Evolutionary conservation across 2,113 vertebrate genomes (phyloP), one percentile per base, ranked within the genome.

Genomic region (Cricetomys ansorgei): DNA sequence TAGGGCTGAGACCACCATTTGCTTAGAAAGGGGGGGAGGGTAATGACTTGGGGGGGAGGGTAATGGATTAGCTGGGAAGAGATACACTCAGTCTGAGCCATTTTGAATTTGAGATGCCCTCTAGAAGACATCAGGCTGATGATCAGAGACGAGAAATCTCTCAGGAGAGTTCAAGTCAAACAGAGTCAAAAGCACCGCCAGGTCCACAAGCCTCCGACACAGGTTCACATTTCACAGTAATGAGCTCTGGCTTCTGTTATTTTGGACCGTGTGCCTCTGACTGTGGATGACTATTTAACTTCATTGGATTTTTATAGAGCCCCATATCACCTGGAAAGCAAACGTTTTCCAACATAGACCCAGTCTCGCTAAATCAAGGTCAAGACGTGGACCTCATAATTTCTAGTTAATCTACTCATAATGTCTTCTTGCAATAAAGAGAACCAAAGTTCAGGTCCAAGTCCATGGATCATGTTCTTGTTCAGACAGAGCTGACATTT

Each of bases 401-500:
- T 97, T 95, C 62, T 89, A 97, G 50, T n/a, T 97, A 97, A 98
- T 96, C 73, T 92, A 97, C 93, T 97, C 97, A 25, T 91, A 97
- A 98, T 94, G 80, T 64, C 89, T 72, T 97, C 96, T 97, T 94
- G 97, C 79, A 94, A 94, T 95, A 93, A 97, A 97, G 87, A 94
- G 97, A 84, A 96, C 29, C 88, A 93, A 97, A 97, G 97, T 97
- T 97, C 93, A 97, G 95, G 53, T 48, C 86, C 25, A 2, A 31
- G 57, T 50, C 91, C 94, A 98, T 98, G 93, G 86, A 98, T 98
- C 97, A 98, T 19, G 34, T 23, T 97, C 88, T 79, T 88, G 93
- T 48, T 75, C 92, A 67, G 89, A 97, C 93, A 86, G 89, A 95
- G 95, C 25, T 97, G 97, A 96, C 97, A 96, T 97, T 98, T 98